phyloP scores from a whole-genome alignment of 2,113 vertebrate species.

The Anser brachyrhynchus region DNA sequence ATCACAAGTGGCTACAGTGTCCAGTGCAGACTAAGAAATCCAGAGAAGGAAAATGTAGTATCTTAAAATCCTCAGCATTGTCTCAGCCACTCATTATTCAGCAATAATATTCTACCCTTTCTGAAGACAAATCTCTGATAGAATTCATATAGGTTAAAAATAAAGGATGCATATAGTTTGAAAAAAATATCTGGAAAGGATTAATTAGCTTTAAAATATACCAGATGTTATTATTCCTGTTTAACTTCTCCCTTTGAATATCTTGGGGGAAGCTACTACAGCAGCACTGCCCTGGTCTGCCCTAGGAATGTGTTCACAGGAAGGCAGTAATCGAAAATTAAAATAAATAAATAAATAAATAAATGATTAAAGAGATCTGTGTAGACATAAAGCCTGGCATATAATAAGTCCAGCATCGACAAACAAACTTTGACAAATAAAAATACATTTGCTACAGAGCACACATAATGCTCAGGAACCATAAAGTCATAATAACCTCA shows the following conservation, averaged over 20 bases:
- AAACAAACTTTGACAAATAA: background rate
- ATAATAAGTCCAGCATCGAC: background rate
- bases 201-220: background rate
- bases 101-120: background rate
- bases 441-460: background rate
- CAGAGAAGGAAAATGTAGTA: background rate
- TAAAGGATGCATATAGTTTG: background rate
- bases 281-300: background rate
- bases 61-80: fast-evolving
- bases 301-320: background rate
- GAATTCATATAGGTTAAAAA: background rate
- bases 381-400: background rate
- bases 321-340: background rate
- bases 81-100: background rate
- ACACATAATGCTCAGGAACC: background rate
- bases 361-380: background rate
- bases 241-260: background rate
- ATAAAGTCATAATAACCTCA: background rate
- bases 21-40: background rate
- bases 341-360: background rate
- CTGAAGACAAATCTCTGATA: background rate
- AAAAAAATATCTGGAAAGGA: background rate
- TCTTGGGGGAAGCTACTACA: background rate
- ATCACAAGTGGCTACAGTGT: background rate
- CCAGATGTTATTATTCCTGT: background rate